Evolutionary conservation across 2,113 vertebrate species (phyloP).

Genomic region (Ancistrus triradiatus): DNA sequence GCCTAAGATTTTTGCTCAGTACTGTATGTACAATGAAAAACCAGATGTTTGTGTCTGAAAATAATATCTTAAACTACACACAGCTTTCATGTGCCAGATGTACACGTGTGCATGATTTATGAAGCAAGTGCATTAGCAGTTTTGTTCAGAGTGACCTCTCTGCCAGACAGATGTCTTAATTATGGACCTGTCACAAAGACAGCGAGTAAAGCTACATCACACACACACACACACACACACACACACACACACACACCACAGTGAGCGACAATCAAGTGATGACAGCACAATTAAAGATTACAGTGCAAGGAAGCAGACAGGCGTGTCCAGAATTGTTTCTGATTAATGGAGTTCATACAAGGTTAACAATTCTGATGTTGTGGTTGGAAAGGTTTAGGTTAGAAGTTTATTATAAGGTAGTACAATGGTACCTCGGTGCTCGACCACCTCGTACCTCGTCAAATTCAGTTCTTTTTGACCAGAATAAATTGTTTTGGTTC

Average conservation of each 20-base stretch:
- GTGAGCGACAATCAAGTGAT: neutral
- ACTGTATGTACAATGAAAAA: too few species aligned
- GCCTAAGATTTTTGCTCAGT: too few species aligned
- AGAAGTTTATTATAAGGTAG: neutral
- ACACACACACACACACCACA: constrained; percentile 5
- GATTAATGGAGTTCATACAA: neutral
- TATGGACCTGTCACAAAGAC: constrained; percentile 22
- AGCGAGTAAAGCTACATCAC: constrained; percentile 7
- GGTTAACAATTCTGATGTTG: neutral
- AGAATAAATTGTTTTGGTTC: too few species aligned
- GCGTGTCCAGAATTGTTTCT: neutral
- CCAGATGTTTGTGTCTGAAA: neutral
- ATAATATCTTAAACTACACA: neutral
- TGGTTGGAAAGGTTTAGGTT: neutral
- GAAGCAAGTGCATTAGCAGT: neutral
- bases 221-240: neutral
- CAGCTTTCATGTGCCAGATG: constrained; percentile 5
- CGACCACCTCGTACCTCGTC: too few species aligned
- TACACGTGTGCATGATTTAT: neutral
- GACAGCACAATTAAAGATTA: neutral
- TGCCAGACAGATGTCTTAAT: constrained; percentile 13
- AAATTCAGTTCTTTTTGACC: too few species aligned
- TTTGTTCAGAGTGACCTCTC: constrained; percentile 3
- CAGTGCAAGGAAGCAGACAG: neutral
- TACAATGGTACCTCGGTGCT: too few species aligned